Conservation (phyloP, 1,140 invertebrate species). For the Condylostylus longicornis region DNA sequence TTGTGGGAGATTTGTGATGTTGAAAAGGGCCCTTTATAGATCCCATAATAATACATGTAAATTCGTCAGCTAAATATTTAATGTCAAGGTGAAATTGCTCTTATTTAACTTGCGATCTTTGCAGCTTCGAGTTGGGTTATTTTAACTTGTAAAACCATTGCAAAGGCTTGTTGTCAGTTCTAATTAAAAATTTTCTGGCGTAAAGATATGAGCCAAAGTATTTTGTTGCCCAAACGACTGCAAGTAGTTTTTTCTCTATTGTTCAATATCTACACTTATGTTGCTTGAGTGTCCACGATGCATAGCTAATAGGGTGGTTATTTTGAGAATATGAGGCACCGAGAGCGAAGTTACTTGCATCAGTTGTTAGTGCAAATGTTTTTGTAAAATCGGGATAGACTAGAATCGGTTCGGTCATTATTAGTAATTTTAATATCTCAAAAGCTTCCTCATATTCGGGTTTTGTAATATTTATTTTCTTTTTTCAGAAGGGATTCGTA, state of each 20-base stretch:
- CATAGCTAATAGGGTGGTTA: constrained; percentile 10
- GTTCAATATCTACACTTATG: constrained; percentile 16
- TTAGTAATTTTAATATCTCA: constrained; percentile 15
- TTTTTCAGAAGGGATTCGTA: constrained; percentile 11
- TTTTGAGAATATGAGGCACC: constrained; percentile 8
- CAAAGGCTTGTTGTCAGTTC: constrained; percentile 37
- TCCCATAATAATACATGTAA: too few relatives aligned
- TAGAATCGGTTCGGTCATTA: constrained; percentile 22
- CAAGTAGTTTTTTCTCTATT: constrained; percentile 13
- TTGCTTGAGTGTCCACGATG: constrained; percentile 14
- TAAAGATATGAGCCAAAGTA: constrained; percentile 34
- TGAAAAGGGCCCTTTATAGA: too few relatives aligned
- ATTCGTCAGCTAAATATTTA: too few relatives aligned
- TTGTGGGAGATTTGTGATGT: too few relatives aligned
- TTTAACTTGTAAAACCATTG: constrained; percentile 33
- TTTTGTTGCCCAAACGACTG: constrained; percentile 9
- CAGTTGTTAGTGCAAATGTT: constrained; percentile 1
- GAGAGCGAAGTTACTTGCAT: constrained; percentile 3
- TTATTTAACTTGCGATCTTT: constrained; percentile 18
- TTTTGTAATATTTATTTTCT: constrained; percentile 6
- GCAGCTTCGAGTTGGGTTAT: constrained; percentile 18
- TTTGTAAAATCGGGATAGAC: constrained; percentile 17
- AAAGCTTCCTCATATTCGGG: constrained; percentile 13
- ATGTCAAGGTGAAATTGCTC: too few relatives aligned
- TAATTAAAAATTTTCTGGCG: constrained; percentile 32